phyloP scores from a whole-genome alignment of 2,797 vertebrate species.

The Coccyzus lansbergi region DNA sequence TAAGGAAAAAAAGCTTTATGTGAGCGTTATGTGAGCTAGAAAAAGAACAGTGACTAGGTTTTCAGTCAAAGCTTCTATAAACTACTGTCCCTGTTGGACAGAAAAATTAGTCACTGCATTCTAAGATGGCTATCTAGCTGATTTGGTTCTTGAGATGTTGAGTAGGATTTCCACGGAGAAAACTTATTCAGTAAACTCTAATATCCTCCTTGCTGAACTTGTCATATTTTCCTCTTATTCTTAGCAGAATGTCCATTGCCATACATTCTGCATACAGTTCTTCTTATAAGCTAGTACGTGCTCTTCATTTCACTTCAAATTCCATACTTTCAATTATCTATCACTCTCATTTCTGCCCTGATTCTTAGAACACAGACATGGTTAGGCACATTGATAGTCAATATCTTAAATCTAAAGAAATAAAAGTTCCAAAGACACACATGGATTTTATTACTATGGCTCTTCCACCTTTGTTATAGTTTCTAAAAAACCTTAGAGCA shows the following conservation, averaged over 20 bases:
- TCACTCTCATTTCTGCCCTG: not conserved
- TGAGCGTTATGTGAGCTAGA: fast-evolving
- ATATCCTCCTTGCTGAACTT: not conserved
- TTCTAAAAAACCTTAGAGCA: not conserved
- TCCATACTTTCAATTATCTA: not conserved
- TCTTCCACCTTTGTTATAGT: not conserved
- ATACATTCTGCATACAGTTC: not conserved
- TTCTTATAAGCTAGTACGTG: not conserved
- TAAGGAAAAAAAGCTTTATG: no score
- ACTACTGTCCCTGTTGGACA: not conserved
- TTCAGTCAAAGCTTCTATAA: not conserved
- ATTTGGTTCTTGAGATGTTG: not conserved
- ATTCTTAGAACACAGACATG: not conserved
- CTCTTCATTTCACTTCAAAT: not conserved
- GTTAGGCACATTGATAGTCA: not conserved
- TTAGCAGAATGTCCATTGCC: not conserved
- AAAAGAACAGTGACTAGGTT: not conserved
- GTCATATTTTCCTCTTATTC: not conserved
- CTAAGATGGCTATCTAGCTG: not conserved
- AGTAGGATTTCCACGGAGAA: not conserved
- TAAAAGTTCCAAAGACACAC: not conserved
- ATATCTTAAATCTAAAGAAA: not conserved
- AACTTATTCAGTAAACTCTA: not conserved
- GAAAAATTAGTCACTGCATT: not conserved
- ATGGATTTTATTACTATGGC: not conserved